Conservation (phyloP, 2,888 invertebrate species). For the Lissocephala sabroskyi region DNA sequence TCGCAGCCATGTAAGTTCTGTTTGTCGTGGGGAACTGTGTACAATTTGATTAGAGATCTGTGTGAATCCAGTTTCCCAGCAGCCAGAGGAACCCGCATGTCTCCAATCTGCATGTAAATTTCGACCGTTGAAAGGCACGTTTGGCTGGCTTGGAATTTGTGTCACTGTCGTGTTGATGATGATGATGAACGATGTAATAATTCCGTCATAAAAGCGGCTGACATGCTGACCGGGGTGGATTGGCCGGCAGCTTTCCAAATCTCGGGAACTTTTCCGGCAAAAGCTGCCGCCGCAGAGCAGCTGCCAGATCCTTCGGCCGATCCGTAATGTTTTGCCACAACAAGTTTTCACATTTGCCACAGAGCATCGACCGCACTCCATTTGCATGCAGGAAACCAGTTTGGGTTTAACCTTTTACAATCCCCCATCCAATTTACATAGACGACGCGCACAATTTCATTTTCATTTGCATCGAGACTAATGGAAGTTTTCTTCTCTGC, state of each 20-base stretch:
- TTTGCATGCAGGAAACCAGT: constrained; percentile 40
- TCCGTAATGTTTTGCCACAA: constrained; percentile 27
- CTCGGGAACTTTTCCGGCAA: constrained; percentile 18
- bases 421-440: constrained; percentile 53
- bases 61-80: constrained; percentile 27
- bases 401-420: constrained; percentile 29
- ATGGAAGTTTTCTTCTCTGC: constrained; percentile 17
- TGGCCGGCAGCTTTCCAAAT: constrained; percentile 17
- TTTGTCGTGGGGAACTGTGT: constrained; percentile 24
- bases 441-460: constrained; percentile 22
- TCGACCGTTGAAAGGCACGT: constrained; percentile 45
- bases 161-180: constrained; percentile 34
- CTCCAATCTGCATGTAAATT: constrained; percentile 4
- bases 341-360: constrained; percentile 47
- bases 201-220: constrained; percentile 57
- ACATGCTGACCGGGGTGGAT: constrained; percentile 13
- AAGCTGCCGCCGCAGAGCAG: constrained; percentile 33
- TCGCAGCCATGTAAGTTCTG: constrained; percentile 20
- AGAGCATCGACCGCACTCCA: constrained; percentile 9
- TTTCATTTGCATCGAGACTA: constrained; percentile 10
- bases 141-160: constrained; percentile 19
- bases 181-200: constrained; percentile 66
- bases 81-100: constrained; percentile 44
- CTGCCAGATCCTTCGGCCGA: constrained; percentile 15
- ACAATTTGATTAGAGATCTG: constrained; percentile 44